Evolutionary conservation across 2,797 vertebrate genomes (phyloP).

Genomic region (Falco berigora): DNA sequence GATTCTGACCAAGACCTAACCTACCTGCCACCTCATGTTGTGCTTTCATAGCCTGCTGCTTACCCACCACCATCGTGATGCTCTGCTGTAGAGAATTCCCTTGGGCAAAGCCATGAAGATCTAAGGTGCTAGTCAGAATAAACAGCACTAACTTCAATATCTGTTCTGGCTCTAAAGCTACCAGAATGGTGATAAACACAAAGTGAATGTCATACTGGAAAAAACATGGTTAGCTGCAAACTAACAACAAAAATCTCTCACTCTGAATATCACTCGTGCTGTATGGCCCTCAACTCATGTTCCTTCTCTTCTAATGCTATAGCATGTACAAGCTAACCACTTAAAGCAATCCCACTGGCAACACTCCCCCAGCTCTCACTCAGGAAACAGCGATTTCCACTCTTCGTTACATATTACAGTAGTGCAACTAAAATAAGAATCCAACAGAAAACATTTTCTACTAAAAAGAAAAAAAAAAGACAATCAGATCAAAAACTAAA

Average conservation of each 20-base stretch:
- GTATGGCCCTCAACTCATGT: neutral
- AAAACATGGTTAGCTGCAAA: neutral
- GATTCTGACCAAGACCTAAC: neutral
- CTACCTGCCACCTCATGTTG: neutral
- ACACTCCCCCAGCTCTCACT: neutral
- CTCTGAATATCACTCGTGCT: fast-evolving
- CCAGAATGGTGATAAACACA: neutral
- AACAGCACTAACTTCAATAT: neutral
- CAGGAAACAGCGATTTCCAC: neutral
- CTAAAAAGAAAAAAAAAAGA: neutral
- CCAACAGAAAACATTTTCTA: neutral
- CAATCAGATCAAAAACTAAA: neutral
- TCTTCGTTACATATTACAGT: neutral
- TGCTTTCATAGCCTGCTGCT: fast-evolving
- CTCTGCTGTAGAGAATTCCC: neutral
- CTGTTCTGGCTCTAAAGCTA: neutral
- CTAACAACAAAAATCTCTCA: neutral
- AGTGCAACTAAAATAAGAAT: neutral
- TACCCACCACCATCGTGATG: neutral
- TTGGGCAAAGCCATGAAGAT: neutral
- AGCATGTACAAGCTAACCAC: neutral
- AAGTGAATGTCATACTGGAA: neutral
- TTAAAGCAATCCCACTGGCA: neutral
- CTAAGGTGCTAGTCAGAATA: neutral
- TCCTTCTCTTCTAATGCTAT: neutral